Evolutionary conservation across 2,113 vertebrate species (phyloP), one percentile per base, ranked within the genome.

Genomic region (Psilopogon haemacephalus): DNA sequence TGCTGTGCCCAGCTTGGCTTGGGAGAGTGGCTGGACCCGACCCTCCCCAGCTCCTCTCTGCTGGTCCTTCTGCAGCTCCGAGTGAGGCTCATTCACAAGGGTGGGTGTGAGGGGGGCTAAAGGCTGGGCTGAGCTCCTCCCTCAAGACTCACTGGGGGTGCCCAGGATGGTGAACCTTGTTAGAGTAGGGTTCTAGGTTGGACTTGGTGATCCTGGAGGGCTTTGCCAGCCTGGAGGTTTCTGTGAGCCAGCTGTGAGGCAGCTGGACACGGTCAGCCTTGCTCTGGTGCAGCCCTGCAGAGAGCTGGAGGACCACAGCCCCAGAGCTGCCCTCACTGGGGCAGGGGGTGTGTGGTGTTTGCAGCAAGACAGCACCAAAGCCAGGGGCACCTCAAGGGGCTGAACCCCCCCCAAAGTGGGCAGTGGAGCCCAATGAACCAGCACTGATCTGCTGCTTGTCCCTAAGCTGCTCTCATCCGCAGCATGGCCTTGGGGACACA

Each of bases 351-450:
- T 3, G 21, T 52, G 54, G 21, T 3, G 21, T 52, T 48, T 14
- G 67, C 4, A 0, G 24, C 0, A 15, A 30, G n/a, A 3, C 12
- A n/a, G 42, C 84, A 2, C 11, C 32, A 0, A 42, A 91, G 60
- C 6, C 2, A 9, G 35, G 15, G 2, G 1, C 17, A 15, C 21
- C 40, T 7, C 38, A 11, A 11, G 23, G 0, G 1, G 4, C 37
- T 3, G 37, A 48, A 8, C 26, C 8, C 35, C 35, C 54, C 69
- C n/a, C 11, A 6, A 15, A 76, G 0, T 0, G 9, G 62, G 70
- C 35, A 12, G 12, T 0, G 2, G 15, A 7, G n/a, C 15, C 16
- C 1, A 0, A 44, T 1, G 11, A 38, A 8, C 4, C 2, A 1
- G 44, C 50, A 6, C 16, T 1, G 8, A 79, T 11, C 17, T 1